Base-by-base conservation (phyloP, 2,113 vertebrate genomes). In the Tympanuchus pallidicinctus region DNA sequence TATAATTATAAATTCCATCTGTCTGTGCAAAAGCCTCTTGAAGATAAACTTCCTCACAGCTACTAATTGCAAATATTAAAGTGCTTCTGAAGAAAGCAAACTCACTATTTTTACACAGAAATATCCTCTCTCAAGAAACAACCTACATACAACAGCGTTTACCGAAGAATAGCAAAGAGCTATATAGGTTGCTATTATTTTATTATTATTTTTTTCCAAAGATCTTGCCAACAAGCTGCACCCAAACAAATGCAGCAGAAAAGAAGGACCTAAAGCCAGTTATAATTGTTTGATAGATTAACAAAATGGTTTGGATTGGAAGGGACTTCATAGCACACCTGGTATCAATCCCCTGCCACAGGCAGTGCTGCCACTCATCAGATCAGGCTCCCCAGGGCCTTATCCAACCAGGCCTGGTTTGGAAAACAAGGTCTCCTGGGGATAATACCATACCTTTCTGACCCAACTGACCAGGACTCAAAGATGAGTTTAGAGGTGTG, bases 11-110 rank as follows among this genome's bases (percentile, higher is more conserved):
- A 91, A 92, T 89, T 88, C 74, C 71, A 91, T 76, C 64, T 82
- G 36, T 82, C 85, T 92, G 67, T 66, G 70, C 30, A 59, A 84
- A 34, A 2, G 10, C 24, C 30, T 89, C 71, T 92, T 89, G 71
- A 91, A 93, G 54, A 79, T 24, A 85, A 92, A 89, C n/a, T 48
- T 92, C 64, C 66, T 88, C 82, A 89, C 75, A 92, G 64, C n/a
- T 82, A 66, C 67, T 93, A 94, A 95, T 20, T 82, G 86, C 59
- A 27, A 89, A 45, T 79, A 93, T 89, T 74, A 92, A 96, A 96
- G 77, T 10, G 27, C 34, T 90, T 82, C 64, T 54, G 77, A 92
- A 87, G 86, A 90, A 89, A 95, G 66, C 2, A 88, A 84, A 48
- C 45, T 72, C 71, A 64, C 32, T 16, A 13, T 54, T 78, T 86